Conservation (phyloP, 2,113 vertebrate genomes). For the Oostethus manadensis region DNA sequence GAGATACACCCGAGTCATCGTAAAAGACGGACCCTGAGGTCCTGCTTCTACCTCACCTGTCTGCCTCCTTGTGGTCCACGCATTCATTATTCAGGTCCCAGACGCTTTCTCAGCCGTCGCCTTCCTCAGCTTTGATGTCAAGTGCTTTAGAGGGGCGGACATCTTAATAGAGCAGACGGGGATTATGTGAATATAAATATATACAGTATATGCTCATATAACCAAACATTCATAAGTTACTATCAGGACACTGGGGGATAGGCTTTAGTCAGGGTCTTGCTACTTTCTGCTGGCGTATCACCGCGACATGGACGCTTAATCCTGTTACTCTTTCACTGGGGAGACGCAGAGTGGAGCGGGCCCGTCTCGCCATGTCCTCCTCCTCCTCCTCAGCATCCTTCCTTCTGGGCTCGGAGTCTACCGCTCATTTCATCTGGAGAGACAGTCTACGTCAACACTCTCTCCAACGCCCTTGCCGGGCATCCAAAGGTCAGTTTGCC, state of each 20-base stretch:
- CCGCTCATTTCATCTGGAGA: constrained; percentile 30
- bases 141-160: constrained; percentile 36
- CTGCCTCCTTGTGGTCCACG: constrained; percentile 40
- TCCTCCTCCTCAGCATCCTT: constrained; percentile 7
- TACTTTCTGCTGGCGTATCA: constrained; percentile 48
- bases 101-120: constrained; percentile 50
- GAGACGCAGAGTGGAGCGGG: constrained; percentile 32
- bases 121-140: constrained; percentile 69
- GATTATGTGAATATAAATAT: too few relatives aligned
- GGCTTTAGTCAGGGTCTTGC: constrained; percentile 44
- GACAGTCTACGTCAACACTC: too few relatives aligned
- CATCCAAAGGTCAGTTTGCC: too few relatives aligned
- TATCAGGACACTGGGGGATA: constrained; percentile 47
- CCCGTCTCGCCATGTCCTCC: constrained; percentile 24
- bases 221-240: constrained; percentile 54
- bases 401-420: constrained; percentile 33
- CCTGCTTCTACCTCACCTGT: neutral
- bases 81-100: constrained; percentile 60
- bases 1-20: too few relatives aligned
- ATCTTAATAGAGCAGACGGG: constrained; percentile 61
- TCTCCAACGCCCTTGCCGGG: too few relatives aligned
- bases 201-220: constrained; percentile 40
- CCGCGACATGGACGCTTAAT: constrained; percentile 61
- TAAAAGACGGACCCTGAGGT: too few relatives aligned
- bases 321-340: constrained; percentile 56